These are phyloP conservation scores for Polypedilum vanderplanki DNA, from an alignment of 1,140 invertebrate species.

Conservation along the genomic window DNA sequence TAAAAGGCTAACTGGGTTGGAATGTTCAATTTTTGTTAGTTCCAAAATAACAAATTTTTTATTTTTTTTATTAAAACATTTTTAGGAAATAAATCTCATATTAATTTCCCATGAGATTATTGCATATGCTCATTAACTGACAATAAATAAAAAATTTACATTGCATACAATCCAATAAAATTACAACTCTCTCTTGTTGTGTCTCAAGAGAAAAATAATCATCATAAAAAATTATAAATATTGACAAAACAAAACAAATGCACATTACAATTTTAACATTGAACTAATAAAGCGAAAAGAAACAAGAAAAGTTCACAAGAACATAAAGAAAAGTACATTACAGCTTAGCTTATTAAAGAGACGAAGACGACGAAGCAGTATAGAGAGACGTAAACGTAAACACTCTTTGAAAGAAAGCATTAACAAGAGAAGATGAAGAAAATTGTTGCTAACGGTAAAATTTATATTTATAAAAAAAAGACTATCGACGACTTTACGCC, in stretches of 20 bases:
- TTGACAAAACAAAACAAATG: constrained; percentile 3
- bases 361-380: not conserved
- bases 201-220: no score
- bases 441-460: constrained; percentile 23
- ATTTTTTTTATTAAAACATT: no score
- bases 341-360: not conserved
- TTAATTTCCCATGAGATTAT: no score
- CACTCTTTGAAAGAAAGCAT: not conserved
- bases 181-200: no score
- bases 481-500: constrained; percentile 20
- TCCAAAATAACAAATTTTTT: no score
- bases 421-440: not conserved
- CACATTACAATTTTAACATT: not conserved
- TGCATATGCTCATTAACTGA: no score
- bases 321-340: constrained; percentile 19
- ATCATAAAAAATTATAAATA: constrained; percentile 6
- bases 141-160: no score
- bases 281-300: constrained; percentile 6
- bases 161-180: no score
- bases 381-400: not conserved
- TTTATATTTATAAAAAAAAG: not conserved
- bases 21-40: no score
- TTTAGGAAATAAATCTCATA: no score
- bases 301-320: not conserved
- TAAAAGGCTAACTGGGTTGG: no score